These are phyloP conservation scores for Maconellicoccus hirsutus DNA, from an alignment of 1,140 invertebrate genomes.

Conservation along the genomic window DNA sequence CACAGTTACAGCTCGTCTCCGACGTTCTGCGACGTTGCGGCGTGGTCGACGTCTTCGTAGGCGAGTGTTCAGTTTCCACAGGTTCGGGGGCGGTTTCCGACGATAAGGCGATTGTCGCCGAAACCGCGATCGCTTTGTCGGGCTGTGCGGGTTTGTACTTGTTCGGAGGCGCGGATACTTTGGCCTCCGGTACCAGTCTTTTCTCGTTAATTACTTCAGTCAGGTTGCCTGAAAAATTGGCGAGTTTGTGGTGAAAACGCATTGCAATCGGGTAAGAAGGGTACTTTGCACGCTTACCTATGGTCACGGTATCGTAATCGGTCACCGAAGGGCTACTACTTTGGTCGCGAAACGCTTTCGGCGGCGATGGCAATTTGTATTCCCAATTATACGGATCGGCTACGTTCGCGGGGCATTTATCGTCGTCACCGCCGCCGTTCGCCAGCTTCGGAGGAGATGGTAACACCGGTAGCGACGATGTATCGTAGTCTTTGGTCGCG, in stretches of 20 bases:
- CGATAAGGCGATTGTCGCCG: no score
- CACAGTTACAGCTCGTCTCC: neutral
- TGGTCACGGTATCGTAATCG: conserved; percentile 34
- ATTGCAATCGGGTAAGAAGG: no score
- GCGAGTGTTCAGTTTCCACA: no score
- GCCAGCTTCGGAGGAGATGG: conserved; percentile 22
- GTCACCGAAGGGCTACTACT: conserved; percentile 34
- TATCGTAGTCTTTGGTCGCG: conserved; percentile 30
- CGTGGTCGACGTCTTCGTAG: no score
- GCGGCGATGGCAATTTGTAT: conserved; percentile 49
- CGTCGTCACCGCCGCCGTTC: neutral
- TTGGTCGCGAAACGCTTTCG: conserved; percentile 44
- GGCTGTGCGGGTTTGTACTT: neutral
- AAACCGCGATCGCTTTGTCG: no score
- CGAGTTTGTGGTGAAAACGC: no score
- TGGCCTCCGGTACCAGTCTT: neutral
- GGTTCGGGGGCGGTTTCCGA: no score
- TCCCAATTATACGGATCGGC: conserved; percentile 40
- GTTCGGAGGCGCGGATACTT: no score
- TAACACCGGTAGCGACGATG: conserved; percentile 17
- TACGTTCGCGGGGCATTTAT: neutral
- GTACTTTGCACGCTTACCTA: conserved; percentile 27
- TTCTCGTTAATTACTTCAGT: neutral
- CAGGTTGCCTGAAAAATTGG: neutral
- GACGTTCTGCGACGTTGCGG: no score